Evolutionary conservation across 1,140 invertebrate species (phyloP), one percentile per base, ranked within the genome.

Genomic region (Druon quercuslanigerum): DNA sequence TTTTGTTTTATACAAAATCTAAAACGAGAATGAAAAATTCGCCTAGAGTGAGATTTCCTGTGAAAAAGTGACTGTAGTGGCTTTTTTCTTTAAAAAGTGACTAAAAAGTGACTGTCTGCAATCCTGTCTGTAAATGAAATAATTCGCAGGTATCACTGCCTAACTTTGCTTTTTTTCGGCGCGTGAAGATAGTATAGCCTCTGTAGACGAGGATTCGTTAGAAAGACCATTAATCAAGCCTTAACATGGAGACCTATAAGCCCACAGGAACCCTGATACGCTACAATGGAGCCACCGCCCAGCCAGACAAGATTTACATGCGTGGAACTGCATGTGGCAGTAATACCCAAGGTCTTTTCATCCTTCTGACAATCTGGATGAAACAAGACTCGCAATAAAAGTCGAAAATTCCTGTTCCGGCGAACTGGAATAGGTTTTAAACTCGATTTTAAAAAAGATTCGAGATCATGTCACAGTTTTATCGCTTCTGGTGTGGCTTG

Each of bases 201-300:
- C 14, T 66, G 25, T 16, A 66, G 60, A 66, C 60, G 60, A 40
- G 60, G 60, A 66, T 66, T 66, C 60, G 46, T 66, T 66, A 66
- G 60, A 66, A 66, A 46, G 60, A 66, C 25, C 25, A 66, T 66
- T 66, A 66, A 66, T 66, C 60, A 40, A 66, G 60, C 60, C 33
- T 66, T 33, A 66, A 40, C 60, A 66, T 66, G 16, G 33, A 66
- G 33, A 66, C 33, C 60, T 33, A 66, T 66, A 66, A 66, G 60
- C 60, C 60, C 60, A 20, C 60, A 66, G 33, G 60, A 66, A 16
- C 60, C 60, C 33, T 66, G 60, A 66, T 66, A 66, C 25, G 33
- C 60, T 66, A 66, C 60, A 66, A 66, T 40, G 25, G 60, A 66
- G 60, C 60, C 60, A 66, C 60, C 60, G 60, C 25, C 60, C 60